Evolutionary conservation across 2,888 invertebrate species (phyloP), one percentile per base, ranked within the genome.

Genomic region (Andrena dorsata): DNA sequence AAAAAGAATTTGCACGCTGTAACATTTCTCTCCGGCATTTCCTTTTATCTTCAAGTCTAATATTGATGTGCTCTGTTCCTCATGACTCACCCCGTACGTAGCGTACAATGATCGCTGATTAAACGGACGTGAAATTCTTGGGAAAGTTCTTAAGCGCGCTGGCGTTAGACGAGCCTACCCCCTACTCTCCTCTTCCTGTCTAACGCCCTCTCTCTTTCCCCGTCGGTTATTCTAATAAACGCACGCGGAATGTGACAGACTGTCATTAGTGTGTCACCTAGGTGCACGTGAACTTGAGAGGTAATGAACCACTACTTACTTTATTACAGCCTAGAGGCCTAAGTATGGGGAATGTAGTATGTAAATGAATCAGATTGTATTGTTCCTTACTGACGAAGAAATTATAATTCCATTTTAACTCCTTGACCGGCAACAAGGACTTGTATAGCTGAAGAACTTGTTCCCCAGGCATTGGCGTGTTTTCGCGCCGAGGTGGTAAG

Each of bases 91-190:
- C 41, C 41, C 16, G 41, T 41, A 41, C 16, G 16, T 41, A 16
- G 41, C 13, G 69, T 60, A 75, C 56, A 20, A 68, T 23, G 73
- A 28, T 75, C 13, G 75, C 8, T 28, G 75, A 76, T 80, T 76
- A 76, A 82, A 51, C 75, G 68, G 71, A 80, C 81, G 81, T 80
- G 82, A 82, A 83, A 83, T 82, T 69, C 66, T 75, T 68, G 83
- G 47, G 83, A 83, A 83, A 83, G 83, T 80, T 80, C 76, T 53
- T 61, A 41, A 53, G 66, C 65, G 60, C 49, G 56, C 63, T 35
- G 63, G 65, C 35, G 65, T 69, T 71, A 56, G 35, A 56, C 70
- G 32, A 60, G 65, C 35, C 41, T 32, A 13, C 30, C 56, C 47
- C 35, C 32, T 47, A 20, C 63, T 68, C 47, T 26, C 32, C n/a